These are phyloP conservation scores for Gandaritis pyraliata DNA, from an alignment of 2,888 invertebrate species.

Conservation along the genomic window DNA sequence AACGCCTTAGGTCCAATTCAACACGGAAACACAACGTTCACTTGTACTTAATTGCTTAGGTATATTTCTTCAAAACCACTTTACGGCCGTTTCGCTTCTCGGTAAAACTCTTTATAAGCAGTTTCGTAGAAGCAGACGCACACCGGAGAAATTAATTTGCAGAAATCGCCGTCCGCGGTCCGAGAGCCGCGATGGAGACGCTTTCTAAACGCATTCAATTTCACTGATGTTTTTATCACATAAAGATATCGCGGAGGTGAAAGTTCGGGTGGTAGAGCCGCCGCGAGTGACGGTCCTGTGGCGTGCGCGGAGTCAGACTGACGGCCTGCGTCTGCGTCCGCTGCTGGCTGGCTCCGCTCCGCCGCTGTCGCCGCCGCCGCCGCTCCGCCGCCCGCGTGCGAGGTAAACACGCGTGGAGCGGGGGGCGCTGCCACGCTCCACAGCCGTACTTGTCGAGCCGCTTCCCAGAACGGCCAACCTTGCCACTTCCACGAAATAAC, in stretches of 20 bases:
- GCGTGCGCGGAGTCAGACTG: constrained; percentile 71
- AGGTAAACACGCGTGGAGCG: constrained; percentile 44
- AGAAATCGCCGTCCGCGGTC: constrained; percentile 71
- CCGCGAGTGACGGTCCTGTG: constrained; percentile 60
- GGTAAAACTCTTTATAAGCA: constrained; percentile 81
- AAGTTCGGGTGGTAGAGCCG: constrained; percentile 69
- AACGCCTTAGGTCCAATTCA: constrained; percentile 71
- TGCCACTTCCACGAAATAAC: constrained; percentile 79
- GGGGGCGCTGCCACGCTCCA: constrained; percentile 46
- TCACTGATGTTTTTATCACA: constrained; percentile 79
- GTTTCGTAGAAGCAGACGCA: constrained; percentile 79
- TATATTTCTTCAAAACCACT: constrained; percentile 82
- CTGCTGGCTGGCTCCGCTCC: constrained; percentile 32
- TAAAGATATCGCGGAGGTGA: constrained; percentile 80
- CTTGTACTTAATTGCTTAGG: constrained; percentile 68
- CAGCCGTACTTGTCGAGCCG: constrained; percentile 58
- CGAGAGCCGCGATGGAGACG: constrained; percentile 70
- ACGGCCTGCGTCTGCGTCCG: constrained; percentile 47
- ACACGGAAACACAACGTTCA: constrained; percentile 80
- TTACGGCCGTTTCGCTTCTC: constrained; percentile 79
- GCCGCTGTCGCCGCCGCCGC: background rate
- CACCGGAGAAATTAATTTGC: constrained; percentile 82
- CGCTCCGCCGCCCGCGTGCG: constrained; percentile 34
- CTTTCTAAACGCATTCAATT: constrained; percentile 81
- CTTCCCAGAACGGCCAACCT: constrained; percentile 80